Base-by-base conservation (phyloP, 2,113 vertebrate genomes). In the Lagopus leucura region DNA sequence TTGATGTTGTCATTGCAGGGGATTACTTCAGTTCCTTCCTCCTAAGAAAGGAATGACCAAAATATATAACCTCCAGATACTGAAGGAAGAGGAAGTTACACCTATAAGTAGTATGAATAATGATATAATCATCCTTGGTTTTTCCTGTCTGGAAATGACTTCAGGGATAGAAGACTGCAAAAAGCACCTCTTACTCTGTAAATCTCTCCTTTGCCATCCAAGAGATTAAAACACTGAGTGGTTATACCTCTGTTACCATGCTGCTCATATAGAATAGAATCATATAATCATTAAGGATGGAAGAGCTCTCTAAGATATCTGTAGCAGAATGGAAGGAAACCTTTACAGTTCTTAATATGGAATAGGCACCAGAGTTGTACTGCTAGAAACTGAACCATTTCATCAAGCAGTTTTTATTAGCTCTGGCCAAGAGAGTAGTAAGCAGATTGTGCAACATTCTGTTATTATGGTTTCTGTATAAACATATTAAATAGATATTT, bases 21-120 rank as follows among this genome's bases (percentile, higher is more conserved):
- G 96, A 96, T 96, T 94, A 97, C 93, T 97, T 97, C 73, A 97
- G 95, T 96, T 97, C 96, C 97, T 97, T 98, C 94, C 97, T 97
- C 60, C 52, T 94, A 77, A 74, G 66, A 64, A 50, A 91, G 24
- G 75, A 87, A 84, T 95, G 93, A 97, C 96, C 93, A 73, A 88
- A 43, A 76, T 86, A 82, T 88, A 82, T 91, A 90, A 75, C 27
- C 30, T 60, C 43, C 69, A 93, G 92, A 82, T 92, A 90, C 72
- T 6, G 13, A 64, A 94, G 47, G 21, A 92, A 84, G 22, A 93
- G 93, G 97, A 97, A 96, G 79, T 95, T 89, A 88, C 83, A 91
- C 63, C 66, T 91, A 92, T 88, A 67, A 94, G 73, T 70, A 87
- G 65, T 70, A 69, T 63, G 69, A 91, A 92, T 76, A 95, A 90